Percentiles rank a stretch among this genome's conserved stretches.
These are phyloP conservation scores for Neotoma lepida DNA, from an alignment of 2,113 vertebrate species.

Conservation along the genomic window DNA sequence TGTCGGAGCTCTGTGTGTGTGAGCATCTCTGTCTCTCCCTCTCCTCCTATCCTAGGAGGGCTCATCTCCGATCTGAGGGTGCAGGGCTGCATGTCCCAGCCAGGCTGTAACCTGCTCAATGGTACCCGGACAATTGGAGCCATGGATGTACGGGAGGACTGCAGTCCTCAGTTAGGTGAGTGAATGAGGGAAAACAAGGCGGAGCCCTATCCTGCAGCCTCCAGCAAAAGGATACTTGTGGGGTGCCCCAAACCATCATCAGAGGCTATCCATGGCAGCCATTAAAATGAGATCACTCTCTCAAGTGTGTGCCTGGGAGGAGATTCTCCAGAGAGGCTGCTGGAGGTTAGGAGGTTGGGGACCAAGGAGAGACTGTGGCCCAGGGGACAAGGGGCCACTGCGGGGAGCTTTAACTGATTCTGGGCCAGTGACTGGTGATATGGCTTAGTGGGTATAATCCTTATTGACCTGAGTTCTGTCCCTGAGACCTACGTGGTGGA, in stretches of 20 bases:
- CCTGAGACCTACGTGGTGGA: not conserved
- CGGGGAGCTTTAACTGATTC: not conserved
- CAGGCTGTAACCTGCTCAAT: slow-evolving; percentile 60
- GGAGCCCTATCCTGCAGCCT: accelerated
- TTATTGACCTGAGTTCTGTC: not conserved
- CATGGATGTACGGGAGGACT: not conserved
- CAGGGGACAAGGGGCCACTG: too few relatives aligned
- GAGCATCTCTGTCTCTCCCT: not conserved
- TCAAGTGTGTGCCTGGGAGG: not conserved
- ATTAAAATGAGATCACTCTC: not conserved
- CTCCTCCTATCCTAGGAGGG: not conserved
- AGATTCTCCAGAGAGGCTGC: too few relatives aligned
- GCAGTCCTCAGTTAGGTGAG: not conserved
- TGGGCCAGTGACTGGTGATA: too few relatives aligned
- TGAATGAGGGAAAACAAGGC: accelerated
- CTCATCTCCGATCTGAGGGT: accelerated
- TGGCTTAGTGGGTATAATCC: not conserved
- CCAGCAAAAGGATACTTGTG: not conserved
- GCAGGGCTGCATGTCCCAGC: slow-evolving; percentile 54
- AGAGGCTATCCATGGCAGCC: not conserved
- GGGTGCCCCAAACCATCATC: not conserved
- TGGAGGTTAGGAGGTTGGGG: not conserved
- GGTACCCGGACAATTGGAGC: not conserved
- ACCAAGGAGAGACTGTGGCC: accelerated
- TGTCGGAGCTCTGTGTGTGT: accelerated